A percentile compares a stretch with the other conserved stretches of the same genome.
Conservation (phyloP, 2,797 vertebrate genomes). For the Aldrovandia affinis region DNA sequence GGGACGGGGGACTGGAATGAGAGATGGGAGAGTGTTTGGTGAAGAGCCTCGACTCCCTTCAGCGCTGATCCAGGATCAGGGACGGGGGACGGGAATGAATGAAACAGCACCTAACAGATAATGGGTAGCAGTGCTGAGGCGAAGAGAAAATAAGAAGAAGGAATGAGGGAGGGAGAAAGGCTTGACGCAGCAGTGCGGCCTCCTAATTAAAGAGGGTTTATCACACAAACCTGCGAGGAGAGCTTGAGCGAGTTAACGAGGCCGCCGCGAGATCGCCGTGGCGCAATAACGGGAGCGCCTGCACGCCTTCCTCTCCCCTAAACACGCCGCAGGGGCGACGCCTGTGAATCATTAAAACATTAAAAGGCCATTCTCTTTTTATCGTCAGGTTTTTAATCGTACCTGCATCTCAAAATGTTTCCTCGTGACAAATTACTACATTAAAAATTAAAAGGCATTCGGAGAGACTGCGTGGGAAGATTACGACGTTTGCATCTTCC, state of each 20-base stretch:
- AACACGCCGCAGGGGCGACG: not conserved
- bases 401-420: slow-evolving; percentile 6
- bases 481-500: not conserved
- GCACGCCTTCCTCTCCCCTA: not conserved
- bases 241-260: slow-evolving; percentile 26
- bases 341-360: slow-evolving; percentile 22
- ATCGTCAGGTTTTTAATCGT: not conserved
- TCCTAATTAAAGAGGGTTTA: slow-evolving; percentile 32
- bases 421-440: not conserved
- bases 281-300: not conserved
- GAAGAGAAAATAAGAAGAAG: not conserved
- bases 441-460: not conserved
- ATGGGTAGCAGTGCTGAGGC: not conserved
- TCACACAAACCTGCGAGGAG: slow-evolving; percentile 15
- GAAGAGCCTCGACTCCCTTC: not conserved
- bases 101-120: not conserved
- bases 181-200: slow-evolving; percentile 2
- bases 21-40: too few relatives aligned
- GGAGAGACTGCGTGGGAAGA: not conserved
- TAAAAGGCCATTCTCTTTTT: not conserved
- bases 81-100: not conserved
- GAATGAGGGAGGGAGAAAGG: not conserved
- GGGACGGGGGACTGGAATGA: not conserved
- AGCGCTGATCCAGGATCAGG: not conserved
- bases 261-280: not conserved